phyloP scores from a whole-genome alignment of 2,797 vertebrate genomes.

The Oreonectes daqikongensis region DNA sequence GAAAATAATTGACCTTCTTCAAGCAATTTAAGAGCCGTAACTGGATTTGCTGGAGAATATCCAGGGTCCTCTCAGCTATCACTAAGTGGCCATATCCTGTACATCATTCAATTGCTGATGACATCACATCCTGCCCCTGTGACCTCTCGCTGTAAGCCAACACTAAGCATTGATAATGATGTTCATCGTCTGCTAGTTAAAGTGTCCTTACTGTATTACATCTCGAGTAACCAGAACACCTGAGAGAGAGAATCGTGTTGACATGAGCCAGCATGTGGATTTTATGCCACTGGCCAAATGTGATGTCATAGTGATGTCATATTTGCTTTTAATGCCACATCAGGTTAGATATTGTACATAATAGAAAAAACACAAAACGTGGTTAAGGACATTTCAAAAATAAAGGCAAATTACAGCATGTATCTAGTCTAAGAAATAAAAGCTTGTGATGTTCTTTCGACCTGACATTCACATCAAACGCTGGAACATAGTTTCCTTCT shows the following conservation, averaged over 20 bases:
- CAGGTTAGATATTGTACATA: no score
- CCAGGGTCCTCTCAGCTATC: conserved; percentile 8
- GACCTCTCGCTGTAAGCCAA: conserved; percentile 42
- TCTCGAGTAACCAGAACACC: not conserved
- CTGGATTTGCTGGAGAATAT: not conserved
- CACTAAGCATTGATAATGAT: conserved; percentile 26
- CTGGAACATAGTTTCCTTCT: not conserved
- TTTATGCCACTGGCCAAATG: no score
- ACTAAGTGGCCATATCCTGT: conserved; percentile 43
- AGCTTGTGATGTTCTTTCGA: not conserved
- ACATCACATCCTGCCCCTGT: conserved; percentile 31
- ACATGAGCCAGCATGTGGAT: no score
- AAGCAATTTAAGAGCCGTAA: not conserved
- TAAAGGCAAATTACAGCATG: no score
- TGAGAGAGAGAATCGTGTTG: not conserved
- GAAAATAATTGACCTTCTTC: no score
- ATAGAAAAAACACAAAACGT: no score
- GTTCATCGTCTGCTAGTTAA: conserved; percentile 20
- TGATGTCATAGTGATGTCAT: no score
- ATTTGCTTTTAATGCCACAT: no score
- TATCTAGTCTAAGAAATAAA: no score
- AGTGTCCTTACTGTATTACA: conserved; percentile 22
- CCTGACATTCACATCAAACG: conserved; percentile 6
- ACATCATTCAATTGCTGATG: conserved; percentile 27
- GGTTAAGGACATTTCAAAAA: no score